These are phyloP conservation scores for Venustaconcha ellipsiformis DNA, from an alignment of 1,140 invertebrate genomes.

Conservation along the genomic window DNA sequence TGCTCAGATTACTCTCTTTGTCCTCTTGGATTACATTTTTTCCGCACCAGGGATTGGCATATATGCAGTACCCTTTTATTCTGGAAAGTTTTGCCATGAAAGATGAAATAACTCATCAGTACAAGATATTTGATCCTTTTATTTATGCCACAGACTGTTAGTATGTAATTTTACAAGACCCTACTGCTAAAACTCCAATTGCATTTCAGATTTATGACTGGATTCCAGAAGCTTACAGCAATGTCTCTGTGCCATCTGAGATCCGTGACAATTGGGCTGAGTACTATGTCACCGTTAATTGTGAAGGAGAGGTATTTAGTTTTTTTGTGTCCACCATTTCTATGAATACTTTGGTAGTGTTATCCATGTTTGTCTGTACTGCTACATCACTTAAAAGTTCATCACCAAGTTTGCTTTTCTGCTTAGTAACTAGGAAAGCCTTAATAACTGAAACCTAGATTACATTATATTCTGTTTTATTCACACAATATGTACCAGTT, in stretches of 20 bases:
- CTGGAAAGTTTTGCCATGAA: background rate
- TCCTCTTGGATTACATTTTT: background rate
- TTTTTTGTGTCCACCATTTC: too few species aligned
- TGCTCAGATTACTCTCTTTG: background rate
- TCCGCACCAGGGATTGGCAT: background rate
- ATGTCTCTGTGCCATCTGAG: slow-evolving; percentile 25
- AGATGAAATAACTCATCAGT: background rate
- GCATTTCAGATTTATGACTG: slow-evolving; percentile 56
- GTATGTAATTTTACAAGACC: background rate
- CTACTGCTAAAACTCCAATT: background rate
- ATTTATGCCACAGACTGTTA: background rate
- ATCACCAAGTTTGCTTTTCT: too few species aligned
- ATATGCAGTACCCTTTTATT: background rate
- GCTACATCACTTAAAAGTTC: too few species aligned
- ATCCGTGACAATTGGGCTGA: slow-evolving; percentile 30
- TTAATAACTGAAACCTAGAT: too few species aligned
- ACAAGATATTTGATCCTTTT: background rate
- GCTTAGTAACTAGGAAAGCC: too few species aligned
- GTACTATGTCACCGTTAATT: slow-evolving; percentile 44
- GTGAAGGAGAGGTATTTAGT: slow-evolving; percentile 53
- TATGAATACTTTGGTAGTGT: too few species aligned
- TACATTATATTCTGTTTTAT: too few species aligned
- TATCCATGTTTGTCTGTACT: too few species aligned
- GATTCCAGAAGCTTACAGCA: slow-evolving; percentile 44
- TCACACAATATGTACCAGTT: too few species aligned